Evolutionary conservation across 2,888 invertebrate genomes (phyloP).

Genomic region (Eurytoma adleriae): DNA sequence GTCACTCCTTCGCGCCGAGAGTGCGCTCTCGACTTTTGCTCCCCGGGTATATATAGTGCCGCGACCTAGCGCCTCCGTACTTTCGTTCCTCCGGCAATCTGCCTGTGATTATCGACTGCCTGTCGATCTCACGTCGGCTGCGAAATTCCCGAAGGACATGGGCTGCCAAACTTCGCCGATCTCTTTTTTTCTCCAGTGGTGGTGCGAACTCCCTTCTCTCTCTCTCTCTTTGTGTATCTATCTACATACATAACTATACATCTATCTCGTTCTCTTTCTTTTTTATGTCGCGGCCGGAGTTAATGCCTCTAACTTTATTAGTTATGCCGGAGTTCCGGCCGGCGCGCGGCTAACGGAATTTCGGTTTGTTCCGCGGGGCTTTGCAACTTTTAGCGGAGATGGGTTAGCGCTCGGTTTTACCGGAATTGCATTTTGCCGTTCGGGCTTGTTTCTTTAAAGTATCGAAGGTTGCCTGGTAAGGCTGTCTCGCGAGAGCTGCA

Average conservation of each 20-base stretch:
- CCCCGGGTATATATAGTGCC: background rate
- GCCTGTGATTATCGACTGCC: slow-evolving; percentile 48
- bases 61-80: no score
- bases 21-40: background rate
- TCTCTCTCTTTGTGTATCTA: background rate
- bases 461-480: no score
- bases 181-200: background rate
- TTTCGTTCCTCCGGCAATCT: slow-evolving; percentile 3
- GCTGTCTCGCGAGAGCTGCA: no score
- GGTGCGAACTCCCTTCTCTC: background rate
- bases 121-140: slow-evolving; percentile 31
- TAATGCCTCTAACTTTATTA: no score
- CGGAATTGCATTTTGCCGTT: no score
- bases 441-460: no score
- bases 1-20: background rate
- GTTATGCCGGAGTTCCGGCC: no score
- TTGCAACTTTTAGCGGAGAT: no score
- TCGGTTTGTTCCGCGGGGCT: no score
- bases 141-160: slow-evolving; percentile 20
- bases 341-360: no score
- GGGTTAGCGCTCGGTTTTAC: no score
- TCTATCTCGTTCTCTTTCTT: background rate
- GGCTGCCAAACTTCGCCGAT: slow-evolving; percentile 11
- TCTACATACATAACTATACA: background rate
- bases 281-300: no score